These are phyloP conservation scores for Mactromeris polynyma DNA, from an alignment of 2,888 invertebrate genomes.

Conservation along the genomic window DNA sequence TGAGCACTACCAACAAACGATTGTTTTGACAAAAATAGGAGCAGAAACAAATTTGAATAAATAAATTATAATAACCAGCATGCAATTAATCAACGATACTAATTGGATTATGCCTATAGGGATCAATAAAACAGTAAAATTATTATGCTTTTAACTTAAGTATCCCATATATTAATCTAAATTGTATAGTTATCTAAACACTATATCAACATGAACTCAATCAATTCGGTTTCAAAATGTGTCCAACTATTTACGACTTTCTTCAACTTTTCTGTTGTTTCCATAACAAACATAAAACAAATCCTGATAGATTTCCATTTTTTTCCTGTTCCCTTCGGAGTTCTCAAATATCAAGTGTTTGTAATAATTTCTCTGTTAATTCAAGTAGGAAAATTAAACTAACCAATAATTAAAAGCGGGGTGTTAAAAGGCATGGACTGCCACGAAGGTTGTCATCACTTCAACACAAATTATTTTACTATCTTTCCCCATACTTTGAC, in stretches of 20 bases:
- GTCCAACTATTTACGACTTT: background rate
- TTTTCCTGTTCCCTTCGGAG: background rate
- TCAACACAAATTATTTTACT: background rate
- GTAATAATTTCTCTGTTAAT: constrained; percentile 10
- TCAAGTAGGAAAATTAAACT: background rate
- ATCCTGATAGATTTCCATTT: background rate
- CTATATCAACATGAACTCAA: background rate
- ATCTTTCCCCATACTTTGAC: constrained; percentile 11
- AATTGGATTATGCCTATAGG: no score
- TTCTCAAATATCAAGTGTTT: background rate
- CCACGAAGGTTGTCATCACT: constrained; percentile 16
- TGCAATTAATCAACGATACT: no score
- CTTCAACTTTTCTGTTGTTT: background rate
- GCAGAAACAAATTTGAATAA: no score
- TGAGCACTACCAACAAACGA: no score
- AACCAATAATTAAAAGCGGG: constrained; percentile 18
- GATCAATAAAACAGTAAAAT: no score
- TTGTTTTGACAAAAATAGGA: no score
- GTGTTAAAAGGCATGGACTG: background rate
- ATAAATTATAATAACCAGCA: no score
- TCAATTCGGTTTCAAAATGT: background rate
- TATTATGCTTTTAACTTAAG: no score
- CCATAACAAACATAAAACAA: background rate
- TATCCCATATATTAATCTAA: no score
- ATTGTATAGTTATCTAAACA: background rate